phyloP scores from a whole-genome alignment of 2,888 invertebrate species.

The Troides oblongomaculatus region DNA sequence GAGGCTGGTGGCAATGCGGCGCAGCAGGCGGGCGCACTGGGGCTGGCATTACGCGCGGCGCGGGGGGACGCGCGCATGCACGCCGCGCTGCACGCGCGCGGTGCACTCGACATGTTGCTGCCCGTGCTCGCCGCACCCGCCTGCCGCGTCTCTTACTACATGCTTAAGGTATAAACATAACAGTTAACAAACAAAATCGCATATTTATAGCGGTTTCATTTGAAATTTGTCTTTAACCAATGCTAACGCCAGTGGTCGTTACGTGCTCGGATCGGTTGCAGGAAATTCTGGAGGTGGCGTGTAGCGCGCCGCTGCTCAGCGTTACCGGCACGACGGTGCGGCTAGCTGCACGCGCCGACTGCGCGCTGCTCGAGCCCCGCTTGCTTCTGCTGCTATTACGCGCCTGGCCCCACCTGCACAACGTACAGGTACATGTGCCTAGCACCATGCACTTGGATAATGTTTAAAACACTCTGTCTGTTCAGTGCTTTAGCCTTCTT shows the following conservation, averaged over 20 bases:
- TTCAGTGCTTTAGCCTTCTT: too few species aligned
- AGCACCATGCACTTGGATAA: not conserved
- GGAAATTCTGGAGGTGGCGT: constrained; percentile 84
- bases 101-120: constrained; percentile 80
- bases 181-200: too few species aligned
- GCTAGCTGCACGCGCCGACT: constrained; percentile 64
- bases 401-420: constrained; percentile 78
- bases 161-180: constrained; percentile 71
- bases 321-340: constrained; percentile 50
- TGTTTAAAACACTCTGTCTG: too few species aligned
- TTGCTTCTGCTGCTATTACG: constrained; percentile 74
- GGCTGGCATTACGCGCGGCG: constrained; percentile 79
- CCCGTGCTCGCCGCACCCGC: constrained; percentile 81
- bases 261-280: constrained; percentile 34
- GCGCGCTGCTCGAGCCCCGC: constrained; percentile 77
- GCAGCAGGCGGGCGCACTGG: constrained; percentile 82
- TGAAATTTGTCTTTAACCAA: too few species aligned
- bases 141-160: constrained; percentile 79
- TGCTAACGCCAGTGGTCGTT: not conserved
- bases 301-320: constrained; percentile 75
- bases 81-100: constrained; percentile 79
- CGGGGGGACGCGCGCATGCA: constrained; percentile 81
- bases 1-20: constrained; percentile 80
- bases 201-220: too few species aligned
- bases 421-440: constrained; percentile 39